A percentile compares a stretch with the other conserved stretches of the same genome.
phyloP scores from a whole-genome alignment of 2,113 vertebrate species.

The Morone saxatilis region DNA sequence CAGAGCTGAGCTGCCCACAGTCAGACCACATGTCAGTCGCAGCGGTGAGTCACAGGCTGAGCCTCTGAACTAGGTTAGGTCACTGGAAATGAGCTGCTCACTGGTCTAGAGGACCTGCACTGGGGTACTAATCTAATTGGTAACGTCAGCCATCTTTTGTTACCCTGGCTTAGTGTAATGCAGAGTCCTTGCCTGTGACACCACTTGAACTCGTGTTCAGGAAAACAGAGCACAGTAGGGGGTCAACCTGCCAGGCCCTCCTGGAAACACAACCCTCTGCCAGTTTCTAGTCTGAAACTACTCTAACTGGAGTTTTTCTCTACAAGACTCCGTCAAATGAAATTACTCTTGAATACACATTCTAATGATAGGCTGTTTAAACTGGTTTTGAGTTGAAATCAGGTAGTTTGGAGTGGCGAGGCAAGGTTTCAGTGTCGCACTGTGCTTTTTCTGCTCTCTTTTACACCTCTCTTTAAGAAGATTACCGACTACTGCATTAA shows the following conservation, averaged over 20 bases:
- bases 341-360: not conserved
- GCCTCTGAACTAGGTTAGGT: slow-evolving; percentile 35
- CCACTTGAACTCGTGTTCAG: slow-evolving; percentile 12
- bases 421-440: not conserved
- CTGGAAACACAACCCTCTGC: slow-evolving; percentile 20
- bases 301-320: slow-evolving; percentile 5
- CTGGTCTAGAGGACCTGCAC: slow-evolving; percentile 26
- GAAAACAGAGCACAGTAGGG: slow-evolving; percentile 17
- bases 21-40: slow-evolving; percentile 16
- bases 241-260: not conserved
- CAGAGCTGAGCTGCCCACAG: slow-evolving; percentile 38
- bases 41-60: slow-evolving; percentile 46
- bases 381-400: not conserved
- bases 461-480: slow-evolving; percentile 9
- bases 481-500: slow-evolving; percentile 13
- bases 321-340: not conserved
- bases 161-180: slow-evolving; percentile 14
- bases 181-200: slow-evolving; percentile 1
- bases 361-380: not conserved
- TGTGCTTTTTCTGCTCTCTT: not conserved
- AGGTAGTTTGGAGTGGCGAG: not conserved
- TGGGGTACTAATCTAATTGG: slow-evolving; percentile 10
- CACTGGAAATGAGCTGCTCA: slow-evolving; percentile 19
- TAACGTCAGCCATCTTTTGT: slow-evolving; percentile 18
- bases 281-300: not conserved